Base-by-base conservation (phyloP, 2,888 invertebrate genomes). In the Caprella mutica region DNA sequence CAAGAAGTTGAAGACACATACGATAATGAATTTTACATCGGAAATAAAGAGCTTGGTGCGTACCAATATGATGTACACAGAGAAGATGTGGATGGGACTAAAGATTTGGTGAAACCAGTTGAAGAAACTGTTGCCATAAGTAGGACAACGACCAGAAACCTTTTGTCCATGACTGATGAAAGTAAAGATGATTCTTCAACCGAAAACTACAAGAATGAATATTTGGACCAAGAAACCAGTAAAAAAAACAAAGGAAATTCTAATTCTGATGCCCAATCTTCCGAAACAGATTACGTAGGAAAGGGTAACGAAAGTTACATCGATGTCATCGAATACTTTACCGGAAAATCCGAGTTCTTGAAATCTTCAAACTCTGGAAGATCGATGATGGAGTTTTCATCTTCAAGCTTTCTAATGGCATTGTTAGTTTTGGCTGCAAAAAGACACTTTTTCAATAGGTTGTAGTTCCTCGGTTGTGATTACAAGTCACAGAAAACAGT, bases 1-100 rank as follows among this genome's bases (percentile, higher is more conserved):
- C 14, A 21, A 40, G 17, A 40, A 5, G 8, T 5, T 6, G 14
- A 40, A 8, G 40, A 40, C 6, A 17, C 30, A n/a, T 30, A 30
- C 30, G 48, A 48, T 21, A 48, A 29, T 48, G 48, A 48, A n/a
- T 24, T 29, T 9, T 48, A 30, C 14, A 27, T 48, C 26, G 48
- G 17, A 1, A 48, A 48, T 21, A 48, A 48, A 30, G 48, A 48
- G 30, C n/a, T 48, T 5, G 48, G 48, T 5, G 23, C 30, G 6
- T 48, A 48, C 19, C 48, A 48, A 17, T 48, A 48, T 24, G 48
- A 48, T 5, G 30, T 48, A 19, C 29, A 30, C 4, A 48, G 30
- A 48, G 48, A 48, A 48, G 48, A 48, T 3, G 30, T 4, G 3
- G 21, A 21, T 30, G 30, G 29, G 6, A 48, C n/a, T n/a, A 24